Evolutionary conservation across 2,797 vertebrate genomes (phyloP), one percentile per base, ranked within the genome.

Genomic region (Chiroxiphia lanceolata): DNA sequence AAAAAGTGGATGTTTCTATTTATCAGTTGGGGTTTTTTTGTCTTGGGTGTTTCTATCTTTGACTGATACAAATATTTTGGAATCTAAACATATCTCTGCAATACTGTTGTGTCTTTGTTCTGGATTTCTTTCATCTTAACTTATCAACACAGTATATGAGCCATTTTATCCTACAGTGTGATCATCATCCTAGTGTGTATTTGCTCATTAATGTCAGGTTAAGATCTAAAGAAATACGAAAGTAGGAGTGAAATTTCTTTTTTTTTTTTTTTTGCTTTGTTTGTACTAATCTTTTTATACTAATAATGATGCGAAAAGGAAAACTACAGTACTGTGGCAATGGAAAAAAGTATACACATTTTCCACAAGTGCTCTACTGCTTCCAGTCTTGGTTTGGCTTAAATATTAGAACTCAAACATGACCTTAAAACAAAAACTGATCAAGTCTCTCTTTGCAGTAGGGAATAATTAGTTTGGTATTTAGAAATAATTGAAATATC

Each of bases 61-160:
- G 96, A 98, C 94, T 96, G 96, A 97, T 97, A 97, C 95, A 97
- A 97, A 96, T 96, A 98, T 97, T 98, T 97, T 94, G 97, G 97
- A 97, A 97, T 97, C 95, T 97, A 96, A 97, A 97, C 95, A 89
- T 97, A 97, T 97, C 96, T 97, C 83, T 96, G 95, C 96, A 97
- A 96, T 97, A 96, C 87, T 95, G 96, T 96, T 96, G 87, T 92
- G 95, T 95, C 97, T 97, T 97, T 98, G 97, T 98, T 97, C 95
- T 97, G 89, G 81, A 71, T 95, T 94, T 96, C 97, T 98, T 98
- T 98, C 97, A 98, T 98, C 97, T 97, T 95, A 97, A 95, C 96
- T 97, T 97, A 97, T 97, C 97, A 97, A 95, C 95, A 93, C 96
- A 96, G 95, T 96, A 96, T 97, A 97, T 92, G 94, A 97, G 92